Conservation (phyloP, 2,113 vertebrate species). For the Chelonoidis abingdonii region DNA sequence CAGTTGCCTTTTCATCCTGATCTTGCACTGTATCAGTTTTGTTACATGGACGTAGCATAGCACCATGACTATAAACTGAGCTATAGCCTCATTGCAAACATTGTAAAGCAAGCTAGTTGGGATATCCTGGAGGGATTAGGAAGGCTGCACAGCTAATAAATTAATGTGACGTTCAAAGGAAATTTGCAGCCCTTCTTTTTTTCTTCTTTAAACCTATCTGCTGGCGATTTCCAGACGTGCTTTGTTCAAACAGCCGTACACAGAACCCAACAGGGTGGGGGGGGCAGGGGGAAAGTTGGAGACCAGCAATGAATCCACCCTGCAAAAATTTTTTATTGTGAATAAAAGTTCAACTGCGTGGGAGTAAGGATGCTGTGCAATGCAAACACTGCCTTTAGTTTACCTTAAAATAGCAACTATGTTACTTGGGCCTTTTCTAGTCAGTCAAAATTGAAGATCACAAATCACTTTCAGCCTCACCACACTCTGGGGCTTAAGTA, state of each 20-base stretch:
- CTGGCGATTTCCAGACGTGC: neutral
- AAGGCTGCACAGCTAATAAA: neutral
- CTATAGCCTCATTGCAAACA: neutral
- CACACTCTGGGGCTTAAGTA: neutral
- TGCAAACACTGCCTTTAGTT: neutral
- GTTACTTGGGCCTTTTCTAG: neutral
- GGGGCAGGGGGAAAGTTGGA: neutral
- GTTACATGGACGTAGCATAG: neutral
- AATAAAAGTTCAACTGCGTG: neutral
- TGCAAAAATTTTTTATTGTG: neutral
- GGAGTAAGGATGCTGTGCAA: neutral
- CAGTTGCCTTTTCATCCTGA: neutral
- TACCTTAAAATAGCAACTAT: neutral
- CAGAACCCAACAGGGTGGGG: neutral
- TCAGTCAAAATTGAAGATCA: neutral
- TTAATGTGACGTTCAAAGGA: neutral
- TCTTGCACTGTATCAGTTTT: neutral
- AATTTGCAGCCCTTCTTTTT: conserved; percentile 6
- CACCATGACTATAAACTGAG: neutral
- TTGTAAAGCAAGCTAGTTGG: neutral
- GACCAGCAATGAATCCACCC: neutral
- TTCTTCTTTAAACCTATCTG: neutral
- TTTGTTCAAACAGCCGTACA: neutral
- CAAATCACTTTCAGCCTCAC: neutral
- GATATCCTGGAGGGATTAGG: neutral